These are phyloP conservation scores for Zosterops borbonicus DNA, from an alignment of 2,113 vertebrate genomes.

Conservation along the genomic window DNA sequence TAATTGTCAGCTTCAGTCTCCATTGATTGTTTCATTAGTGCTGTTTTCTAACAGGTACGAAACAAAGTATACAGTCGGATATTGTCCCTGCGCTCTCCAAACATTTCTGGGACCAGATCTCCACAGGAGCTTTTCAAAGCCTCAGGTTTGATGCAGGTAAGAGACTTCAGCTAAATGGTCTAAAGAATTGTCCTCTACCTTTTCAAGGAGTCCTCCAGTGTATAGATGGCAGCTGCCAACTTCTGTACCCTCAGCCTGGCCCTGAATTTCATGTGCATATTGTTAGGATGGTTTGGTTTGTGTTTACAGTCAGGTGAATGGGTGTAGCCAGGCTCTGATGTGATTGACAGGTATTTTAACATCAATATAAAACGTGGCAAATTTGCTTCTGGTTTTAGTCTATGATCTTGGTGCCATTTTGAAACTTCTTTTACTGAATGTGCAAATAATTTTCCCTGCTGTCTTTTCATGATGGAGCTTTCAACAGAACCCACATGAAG, in stretches of 20 bases:
- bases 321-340: not conserved
- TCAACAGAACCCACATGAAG: not conserved
- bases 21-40: not conserved
- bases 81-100: conserved; percentile 86
- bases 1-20: not conserved
- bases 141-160: conserved; percentile 93
- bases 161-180: not conserved
- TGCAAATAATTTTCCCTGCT: not conserved
- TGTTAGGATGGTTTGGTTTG: not conserved
- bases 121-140: conserved; percentile 93
- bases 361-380: not conserved
- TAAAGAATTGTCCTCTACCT: not conserved
- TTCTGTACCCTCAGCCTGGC: not conserved
- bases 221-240: not conserved
- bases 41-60: conserved; percentile 78
- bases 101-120: conserved; percentile 87
- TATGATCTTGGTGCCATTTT: not conserved
- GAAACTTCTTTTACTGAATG: not conserved
- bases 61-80: conserved; percentile 94
- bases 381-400: not conserved
- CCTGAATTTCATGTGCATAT: not conserved
- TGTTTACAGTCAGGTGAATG: not conserved
- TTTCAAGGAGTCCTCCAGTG: not conserved
- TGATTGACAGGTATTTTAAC: not conserved
- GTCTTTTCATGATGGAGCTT: not conserved